Conservation (phyloP, 2,113 vertebrate species). For the Halcyon malimbica region DNA sequence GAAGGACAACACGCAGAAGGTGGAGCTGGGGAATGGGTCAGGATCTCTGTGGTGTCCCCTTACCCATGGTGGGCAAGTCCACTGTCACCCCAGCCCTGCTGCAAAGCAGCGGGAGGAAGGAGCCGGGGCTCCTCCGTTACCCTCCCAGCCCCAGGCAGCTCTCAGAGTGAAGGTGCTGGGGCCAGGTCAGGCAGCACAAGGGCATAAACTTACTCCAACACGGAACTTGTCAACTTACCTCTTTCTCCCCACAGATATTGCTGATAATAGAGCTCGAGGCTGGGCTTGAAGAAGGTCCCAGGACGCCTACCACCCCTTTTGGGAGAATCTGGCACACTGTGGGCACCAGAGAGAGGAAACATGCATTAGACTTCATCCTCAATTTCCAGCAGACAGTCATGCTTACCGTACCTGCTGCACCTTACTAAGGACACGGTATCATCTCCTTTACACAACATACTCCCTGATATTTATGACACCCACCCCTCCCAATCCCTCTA, state of each 20-base stretch:
- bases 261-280: constrained; percentile 99
- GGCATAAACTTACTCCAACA: not conserved
- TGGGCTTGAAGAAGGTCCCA: constrained; percentile 95
- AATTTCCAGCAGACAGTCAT: not conserved
- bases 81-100: not conserved
- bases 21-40: rapidly evolving
- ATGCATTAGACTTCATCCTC: not conserved
- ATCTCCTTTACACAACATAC: not conserved
- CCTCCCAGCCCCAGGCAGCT: not conserved
- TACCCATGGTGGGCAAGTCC: rapidly evolving
- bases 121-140: not conserved
- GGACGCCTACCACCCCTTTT: constrained; percentile 94
- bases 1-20: not conserved
- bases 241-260: constrained; percentile 99
- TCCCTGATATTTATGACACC: not conserved
- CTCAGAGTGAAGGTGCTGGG: not conserved
- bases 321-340: constrained; percentile 99
- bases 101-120: rapidly evolving
- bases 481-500: not conserved
- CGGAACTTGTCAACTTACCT: constrained; percentile 78
- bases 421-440: rapidly evolving
- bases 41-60: not conserved
- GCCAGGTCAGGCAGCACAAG: rapidly evolving
- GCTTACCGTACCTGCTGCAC: not conserved
- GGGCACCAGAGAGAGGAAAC: constrained; percentile 12